Evolutionary conservation across 1,140 invertebrate genomes (phyloP).

Genomic region (Drosophila orena): DNA sequence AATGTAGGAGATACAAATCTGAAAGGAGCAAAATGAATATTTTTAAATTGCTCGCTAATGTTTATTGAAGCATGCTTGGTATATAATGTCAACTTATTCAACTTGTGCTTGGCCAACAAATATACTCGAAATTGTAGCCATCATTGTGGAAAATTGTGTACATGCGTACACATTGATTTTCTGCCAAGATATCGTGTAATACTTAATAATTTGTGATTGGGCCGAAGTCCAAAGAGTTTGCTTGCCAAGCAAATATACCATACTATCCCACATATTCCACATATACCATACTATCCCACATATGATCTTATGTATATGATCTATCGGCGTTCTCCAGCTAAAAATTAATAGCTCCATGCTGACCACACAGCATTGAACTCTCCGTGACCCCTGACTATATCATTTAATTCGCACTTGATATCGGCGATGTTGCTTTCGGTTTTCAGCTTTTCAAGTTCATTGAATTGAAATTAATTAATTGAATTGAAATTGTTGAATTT

Average conservation of each 20-base stretch:
- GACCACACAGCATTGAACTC: slow-evolving; percentile 11
- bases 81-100: too few relatives aligned
- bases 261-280: neutral
- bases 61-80: too few relatives aligned
- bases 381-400: neutral
- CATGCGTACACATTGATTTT: neutral
- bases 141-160: neutral
- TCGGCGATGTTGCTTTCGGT: neutral
- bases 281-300: neutral
- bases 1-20: too few relatives aligned
- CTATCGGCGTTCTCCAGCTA: neutral
- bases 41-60: too few relatives aligned
- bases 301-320: neutral
- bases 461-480: slow-evolving; percentile 41
- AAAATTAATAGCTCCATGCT: neutral
- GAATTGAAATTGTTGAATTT: slow-evolving; percentile 55
- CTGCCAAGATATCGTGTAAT: slow-evolving; percentile 16
- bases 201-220: slow-evolving; percentile 27
- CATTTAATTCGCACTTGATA: too few relatives aligned
- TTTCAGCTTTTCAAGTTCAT: slow-evolving; percentile 61
- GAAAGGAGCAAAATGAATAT: too few relatives aligned
- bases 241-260: slow-evolving; percentile 13
- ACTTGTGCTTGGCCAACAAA: too few relatives aligned
- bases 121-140: too few relatives aligned
- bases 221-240: slow-evolving; percentile 22